Percentiles rank a stretch among this genome's conserved stretches.
These are phyloP conservation scores for Panorpa germanica DNA, from an alignment of 2,888 invertebrate species.

Conservation along the genomic window DNA sequence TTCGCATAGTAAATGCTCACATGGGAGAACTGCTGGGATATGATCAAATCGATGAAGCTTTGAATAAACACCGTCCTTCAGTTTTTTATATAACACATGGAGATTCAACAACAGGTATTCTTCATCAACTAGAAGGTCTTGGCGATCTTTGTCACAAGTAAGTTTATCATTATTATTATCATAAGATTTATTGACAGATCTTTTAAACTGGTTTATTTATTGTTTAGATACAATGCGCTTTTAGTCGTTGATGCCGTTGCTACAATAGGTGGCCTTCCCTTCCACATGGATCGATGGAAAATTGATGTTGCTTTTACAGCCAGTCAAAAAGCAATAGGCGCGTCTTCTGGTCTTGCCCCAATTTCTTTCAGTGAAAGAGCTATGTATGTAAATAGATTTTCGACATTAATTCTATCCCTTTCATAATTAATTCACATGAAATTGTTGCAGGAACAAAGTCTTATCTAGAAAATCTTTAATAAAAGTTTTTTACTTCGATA, in stretches of 20 bases:
- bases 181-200: too few species aligned
- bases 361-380: conserved; percentile 54
- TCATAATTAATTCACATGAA: conserved; percentile 8
- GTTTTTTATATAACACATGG: conserved; percentile 71
- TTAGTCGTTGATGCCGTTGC: conserved; percentile 61
- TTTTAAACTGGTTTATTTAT: too few species aligned
- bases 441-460: conserved; percentile 26
- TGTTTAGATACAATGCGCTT: conserved; percentile 34
- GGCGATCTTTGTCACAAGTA: conserved; percentile 64
- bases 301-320: conserved; percentile 63
- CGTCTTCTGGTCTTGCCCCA: conserved; percentile 59
- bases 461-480: conserved; percentile 27
- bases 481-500: conserved; percentile 50
- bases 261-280: conserved; percentile 49
- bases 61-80: conserved; percentile 42
- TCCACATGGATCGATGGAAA: conserved; percentile 49
- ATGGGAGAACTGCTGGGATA: conserved; percentile 37
- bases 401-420: conserved; percentile 1
- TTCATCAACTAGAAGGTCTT: conserved; percentile 60
- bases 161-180: too few species aligned
- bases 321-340: conserved; percentile 59
- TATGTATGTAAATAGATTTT: conserved; percentile 26
- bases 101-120: conserved; percentile 72
- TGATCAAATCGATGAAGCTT: conserved; percentile 41
- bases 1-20: conserved; percentile 27